phyloP scores from a whole-genome alignment of 2,797 vertebrate species.

The Buphagus erythrorhynchus region DNA sequence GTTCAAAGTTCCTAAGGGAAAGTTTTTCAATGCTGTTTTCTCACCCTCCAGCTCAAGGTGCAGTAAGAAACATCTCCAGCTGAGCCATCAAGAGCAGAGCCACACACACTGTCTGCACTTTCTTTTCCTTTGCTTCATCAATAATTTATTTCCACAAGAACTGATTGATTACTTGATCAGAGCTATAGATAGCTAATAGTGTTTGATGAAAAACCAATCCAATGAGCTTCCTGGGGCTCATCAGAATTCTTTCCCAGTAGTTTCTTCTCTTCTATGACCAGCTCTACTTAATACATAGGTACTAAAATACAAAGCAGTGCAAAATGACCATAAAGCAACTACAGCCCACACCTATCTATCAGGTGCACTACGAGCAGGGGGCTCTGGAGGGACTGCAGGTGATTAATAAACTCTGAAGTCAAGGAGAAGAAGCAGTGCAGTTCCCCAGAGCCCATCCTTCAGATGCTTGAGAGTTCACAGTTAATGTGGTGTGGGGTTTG shows the following conservation, averaged over 20 bases:
- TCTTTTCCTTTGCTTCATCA: neutral
- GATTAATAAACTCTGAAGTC: neutral
- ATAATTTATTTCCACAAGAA: neutral
- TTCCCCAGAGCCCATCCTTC: neutral
- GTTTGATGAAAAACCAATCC: neutral
- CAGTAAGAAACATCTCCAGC: neutral
- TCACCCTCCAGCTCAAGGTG: neutral
- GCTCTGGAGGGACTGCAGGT: neutral
- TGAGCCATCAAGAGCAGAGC: neutral
- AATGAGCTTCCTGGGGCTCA: neutral
- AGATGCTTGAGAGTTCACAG: constrained; percentile 30
- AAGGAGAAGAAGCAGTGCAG: neutral
- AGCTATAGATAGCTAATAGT: neutral
- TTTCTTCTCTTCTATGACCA: neutral
- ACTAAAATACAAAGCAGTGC: constrained; percentile 35
- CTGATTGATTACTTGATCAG: neutral
- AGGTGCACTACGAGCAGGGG: neutral
- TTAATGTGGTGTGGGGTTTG: neutral
- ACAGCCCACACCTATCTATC: neutral
- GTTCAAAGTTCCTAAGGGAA: neutral
- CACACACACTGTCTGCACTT: neutral
- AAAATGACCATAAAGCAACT: neutral
- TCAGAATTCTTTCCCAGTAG: neutral
- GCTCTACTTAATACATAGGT: neutral
- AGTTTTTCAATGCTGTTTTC: neutral